Conservation (phyloP, 2,113 vertebrate species). For the Benitochromis conjunctus region DNA sequence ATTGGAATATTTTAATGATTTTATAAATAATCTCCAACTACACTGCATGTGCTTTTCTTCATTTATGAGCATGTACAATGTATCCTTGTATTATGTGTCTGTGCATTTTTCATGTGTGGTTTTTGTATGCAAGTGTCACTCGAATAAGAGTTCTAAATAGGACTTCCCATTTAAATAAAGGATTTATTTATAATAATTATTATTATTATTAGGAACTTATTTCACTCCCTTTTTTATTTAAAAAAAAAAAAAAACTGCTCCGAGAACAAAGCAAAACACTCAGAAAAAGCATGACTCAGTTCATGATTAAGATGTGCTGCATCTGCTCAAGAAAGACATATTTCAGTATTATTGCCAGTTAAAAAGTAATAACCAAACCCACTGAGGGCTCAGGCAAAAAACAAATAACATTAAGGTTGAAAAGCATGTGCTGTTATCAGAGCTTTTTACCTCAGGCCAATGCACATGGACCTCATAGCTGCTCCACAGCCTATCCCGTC, state of each 20-base stretch:
- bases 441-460: constrained; percentile 74
- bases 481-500: constrained; percentile 78
- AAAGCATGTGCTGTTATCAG: neutral
- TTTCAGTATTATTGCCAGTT: neutral
- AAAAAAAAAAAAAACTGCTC: neutral
- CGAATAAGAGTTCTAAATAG: neutral
- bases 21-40: neutral
- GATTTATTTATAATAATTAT: neutral
- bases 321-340: neutral
- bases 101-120: neutral
- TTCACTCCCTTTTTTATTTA: neutral
- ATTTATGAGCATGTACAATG: neutral
- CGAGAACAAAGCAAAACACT: neutral
- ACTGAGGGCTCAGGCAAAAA: neutral
- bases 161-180: neutral
- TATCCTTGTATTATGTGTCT: neutral
- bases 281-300: neutral
- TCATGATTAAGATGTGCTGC: neutral
- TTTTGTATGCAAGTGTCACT: neutral
- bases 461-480: constrained; percentile 85
- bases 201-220: neutral
- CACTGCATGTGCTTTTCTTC: neutral
- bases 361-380: neutral
- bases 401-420: neutral
- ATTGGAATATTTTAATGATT: neutral